These are phyloP conservation scores for Enteromius anoplus DNA, from an alignment of 2,797 vertebrate genomes.

Conservation along the genomic window DNA sequence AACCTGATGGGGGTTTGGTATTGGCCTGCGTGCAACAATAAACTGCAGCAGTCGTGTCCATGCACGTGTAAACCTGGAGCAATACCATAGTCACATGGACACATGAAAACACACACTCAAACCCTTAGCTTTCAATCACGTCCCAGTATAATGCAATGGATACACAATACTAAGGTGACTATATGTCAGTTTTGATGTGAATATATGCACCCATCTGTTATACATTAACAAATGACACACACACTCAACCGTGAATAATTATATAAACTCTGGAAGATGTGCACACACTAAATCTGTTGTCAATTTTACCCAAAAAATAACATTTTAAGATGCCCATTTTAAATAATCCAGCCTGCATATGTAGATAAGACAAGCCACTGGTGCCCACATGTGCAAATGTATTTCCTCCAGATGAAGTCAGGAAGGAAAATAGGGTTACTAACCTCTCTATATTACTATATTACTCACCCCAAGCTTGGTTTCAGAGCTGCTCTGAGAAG, in stretches of 20 bases:
- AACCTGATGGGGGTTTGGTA: constrained; percentile 44
- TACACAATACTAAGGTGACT: not conserved
- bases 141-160: not conserved
- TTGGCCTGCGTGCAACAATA: constrained; percentile 17
- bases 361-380: constrained; percentile 25
- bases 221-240: not conserved
- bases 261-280: constrained; percentile 1
- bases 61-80: constrained; percentile 17
- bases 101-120: not conserved
- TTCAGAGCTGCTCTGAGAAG: constrained; percentile 73
- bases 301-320: not conserved
- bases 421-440: not conserved
- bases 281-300: constrained; percentile 9
- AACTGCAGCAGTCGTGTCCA: constrained; percentile 10
- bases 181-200: not conserved
- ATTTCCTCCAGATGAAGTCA: not conserved
- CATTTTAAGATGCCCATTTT: not conserved
- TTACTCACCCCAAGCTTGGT: constrained; percentile 15
- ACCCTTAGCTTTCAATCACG: not conserved
- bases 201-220: not conserved
- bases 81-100: constrained; percentile 11
- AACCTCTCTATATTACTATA: not conserved
- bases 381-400: not conserved
- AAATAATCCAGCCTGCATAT: constrained; percentile 1
- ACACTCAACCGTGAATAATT: not conserved